Evolutionary conservation across 2,113 vertebrate species (phyloP).

Genomic region (Neogobius melanostomus): DNA sequence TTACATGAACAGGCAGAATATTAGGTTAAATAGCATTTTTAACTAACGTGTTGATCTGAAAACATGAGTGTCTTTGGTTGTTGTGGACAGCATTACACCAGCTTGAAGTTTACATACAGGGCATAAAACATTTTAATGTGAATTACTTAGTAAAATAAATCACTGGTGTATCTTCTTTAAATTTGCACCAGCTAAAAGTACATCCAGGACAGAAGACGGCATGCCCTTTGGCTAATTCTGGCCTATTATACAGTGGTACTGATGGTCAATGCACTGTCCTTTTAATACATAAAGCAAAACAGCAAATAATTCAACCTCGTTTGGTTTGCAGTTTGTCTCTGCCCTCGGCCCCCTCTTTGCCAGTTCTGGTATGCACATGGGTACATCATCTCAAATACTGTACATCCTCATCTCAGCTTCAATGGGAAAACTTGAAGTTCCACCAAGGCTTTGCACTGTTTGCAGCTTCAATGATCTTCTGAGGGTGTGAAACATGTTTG

Average conservation of each 20-base stretch:
- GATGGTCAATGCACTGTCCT: background rate
- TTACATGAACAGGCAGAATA: too few relatives aligned
- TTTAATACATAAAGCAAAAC: background rate
- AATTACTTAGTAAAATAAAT: background rate
- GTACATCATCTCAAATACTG: constrained; percentile 61
- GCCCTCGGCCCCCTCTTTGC: constrained; percentile 38
- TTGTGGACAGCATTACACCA: background rate
- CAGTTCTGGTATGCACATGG: constrained; percentile 62
- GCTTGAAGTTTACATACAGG: background rate
- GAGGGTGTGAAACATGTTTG: constrained; percentile 26
- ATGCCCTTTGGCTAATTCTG: too few relatives aligned
- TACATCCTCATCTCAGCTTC: constrained; percentile 48
- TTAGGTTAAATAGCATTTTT: too few relatives aligned
- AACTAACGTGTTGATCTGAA: too few relatives aligned
- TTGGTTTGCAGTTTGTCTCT: constrained; percentile 13
- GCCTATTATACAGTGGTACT: background rate
- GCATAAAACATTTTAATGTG: background rate
- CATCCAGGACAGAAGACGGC: too few relatives aligned
- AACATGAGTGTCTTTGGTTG: background rate
- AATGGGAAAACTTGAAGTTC: constrained; percentile 16
- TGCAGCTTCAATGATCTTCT: background rate
- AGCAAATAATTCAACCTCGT: background rate
- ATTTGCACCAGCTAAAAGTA: background rate
- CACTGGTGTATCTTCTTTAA: background rate
- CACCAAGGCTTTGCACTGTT: constrained; percentile 28